Conservation (phyloP, 2,888 invertebrate genomes). For the Stegophylla sp. region DNA sequence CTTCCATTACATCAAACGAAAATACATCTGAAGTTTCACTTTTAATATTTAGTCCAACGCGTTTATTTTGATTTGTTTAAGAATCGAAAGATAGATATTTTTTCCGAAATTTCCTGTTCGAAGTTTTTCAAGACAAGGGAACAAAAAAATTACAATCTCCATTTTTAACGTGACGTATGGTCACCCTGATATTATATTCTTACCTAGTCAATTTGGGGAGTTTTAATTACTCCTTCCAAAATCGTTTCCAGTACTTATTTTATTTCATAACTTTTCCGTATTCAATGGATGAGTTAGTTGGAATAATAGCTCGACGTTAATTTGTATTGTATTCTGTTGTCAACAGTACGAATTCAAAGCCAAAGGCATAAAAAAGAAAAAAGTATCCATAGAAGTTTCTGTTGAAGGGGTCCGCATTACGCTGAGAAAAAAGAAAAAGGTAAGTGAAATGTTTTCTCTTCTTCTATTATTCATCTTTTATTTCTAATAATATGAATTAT, state of each 20-base stretch:
- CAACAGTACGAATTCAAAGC: slow-evolving; percentile 98
- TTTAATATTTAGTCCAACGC: too few relatives aligned
- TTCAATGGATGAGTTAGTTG: too few relatives aligned
- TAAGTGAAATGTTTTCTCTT: slow-evolving; percentile 60
- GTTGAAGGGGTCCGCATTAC: slow-evolving; percentile 93
- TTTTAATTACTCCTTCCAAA: background rate
- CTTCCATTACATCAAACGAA: too few relatives aligned
- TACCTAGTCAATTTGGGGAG: background rate
- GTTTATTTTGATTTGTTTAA: too few relatives aligned
- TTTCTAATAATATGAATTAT: slow-evolving; percentile 15
- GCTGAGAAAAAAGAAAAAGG: slow-evolving; percentile 78
- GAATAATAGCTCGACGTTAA: background rate
- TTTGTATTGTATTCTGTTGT: slow-evolving; percentile 63
- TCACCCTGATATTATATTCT: too few relatives aligned
- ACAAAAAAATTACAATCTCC: too few relatives aligned
- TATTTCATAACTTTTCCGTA: background rate
- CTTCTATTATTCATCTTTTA: slow-evolving; percentile 18
- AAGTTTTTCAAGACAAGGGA: too few relatives aligned
- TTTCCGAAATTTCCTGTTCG: too few relatives aligned
- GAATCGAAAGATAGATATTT: too few relatives aligned
- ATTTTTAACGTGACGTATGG: background rate
- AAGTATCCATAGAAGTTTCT: slow-evolving; percentile 92
- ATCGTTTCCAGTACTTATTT: background rate
- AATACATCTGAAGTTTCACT: too few relatives aligned
- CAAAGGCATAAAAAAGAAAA: slow-evolving; percentile 95